Base-by-base conservation (phyloP, 2,113 vertebrate genomes). In the Mohoua ochrocephala region DNA sequence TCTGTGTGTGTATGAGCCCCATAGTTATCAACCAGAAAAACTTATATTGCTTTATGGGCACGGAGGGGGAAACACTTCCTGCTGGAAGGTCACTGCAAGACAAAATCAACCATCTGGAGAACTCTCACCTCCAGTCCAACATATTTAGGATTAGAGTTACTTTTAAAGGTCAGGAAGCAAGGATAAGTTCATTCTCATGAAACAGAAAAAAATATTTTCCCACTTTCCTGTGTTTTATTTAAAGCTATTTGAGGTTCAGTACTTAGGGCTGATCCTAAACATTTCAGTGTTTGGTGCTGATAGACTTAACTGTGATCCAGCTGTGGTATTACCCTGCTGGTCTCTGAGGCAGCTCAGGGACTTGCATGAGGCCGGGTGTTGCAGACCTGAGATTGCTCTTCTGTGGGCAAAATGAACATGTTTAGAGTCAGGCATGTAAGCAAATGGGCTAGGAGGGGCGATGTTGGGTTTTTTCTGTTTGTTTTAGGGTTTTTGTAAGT, bases 41-140 rank as follows among this genome's bases (percentile, higher is more conserved):
- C 4, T 30, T 67, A 6, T 0, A 5, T 60, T 75, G 39, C 37
- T 64, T 47, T 49, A 1, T 21, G 47, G 63, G 27, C 28, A 12
- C 0, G 0, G 44, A 59, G 12, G 1, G n/a, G 9, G 6, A 75
- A 79, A 39, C 20, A 9, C 5, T 70, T 71, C 50, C 71, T 49
- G 44, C 45, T 65, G 71, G 44, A 23, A 69, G 27, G 19, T 63
- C 56, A 11, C 22, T 19, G 28, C 2, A 7, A 52, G 69, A 23
- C n/a, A 73, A 13, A 60, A 49, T 70, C 30, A 49, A 3, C 61
- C 22, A 19, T 33, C 37, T 84, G 61, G 41, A 52, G n/a, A 71
- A 1, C 17, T 41, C 54, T 89, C 7, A 26, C 21, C 20, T 83
- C 39, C 30, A 47, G 5, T 49, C 30, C 73, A 81, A 2, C 37